Conservation (phyloP, 30 jellyfish, hydroid and myxozoan genomes). For the Hydractinia symbiolongicarpus region DNA sequence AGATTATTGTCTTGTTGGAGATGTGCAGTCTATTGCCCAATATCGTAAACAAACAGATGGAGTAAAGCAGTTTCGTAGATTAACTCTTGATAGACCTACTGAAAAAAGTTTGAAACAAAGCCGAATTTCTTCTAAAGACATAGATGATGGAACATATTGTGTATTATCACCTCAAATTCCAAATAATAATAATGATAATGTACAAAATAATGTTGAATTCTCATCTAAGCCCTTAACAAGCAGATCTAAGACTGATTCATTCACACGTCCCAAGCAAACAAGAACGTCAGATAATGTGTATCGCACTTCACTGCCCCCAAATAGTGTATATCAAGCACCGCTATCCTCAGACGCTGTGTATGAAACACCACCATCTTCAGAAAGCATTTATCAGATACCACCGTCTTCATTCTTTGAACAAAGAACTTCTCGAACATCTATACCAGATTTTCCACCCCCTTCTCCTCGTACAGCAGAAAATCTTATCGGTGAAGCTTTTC, state of each 20-base stretch:
- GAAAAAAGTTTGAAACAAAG: background rate
- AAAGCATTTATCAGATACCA: background rate
- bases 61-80: conserved; percentile 17
- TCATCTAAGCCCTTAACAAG: no score
- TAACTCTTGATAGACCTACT: background rate
- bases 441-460: conserved; percentile 73
- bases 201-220: no score
- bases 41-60: background rate
- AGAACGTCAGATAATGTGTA: background rate
- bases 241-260: no score
- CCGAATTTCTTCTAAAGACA: no score
- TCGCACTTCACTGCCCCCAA: no score
- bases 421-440: conserved; percentile 19
- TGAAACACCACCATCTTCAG: background rate
- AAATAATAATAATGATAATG: no score
- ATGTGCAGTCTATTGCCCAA: background rate
- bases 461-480: conserved; percentile 48
- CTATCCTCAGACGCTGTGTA: conserved; percentile 10
- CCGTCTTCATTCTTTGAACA: background rate
- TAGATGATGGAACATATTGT: no score
- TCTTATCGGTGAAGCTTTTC: conserved; percentile 9
- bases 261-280: background rate
- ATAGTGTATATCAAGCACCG: conserved; percentile 18
- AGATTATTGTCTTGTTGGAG: conserved; percentile 29
- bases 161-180: no score